Base-by-base conservation (phyloP, 2,113 vertebrate genomes). In the Gallinago undulata region DNA sequence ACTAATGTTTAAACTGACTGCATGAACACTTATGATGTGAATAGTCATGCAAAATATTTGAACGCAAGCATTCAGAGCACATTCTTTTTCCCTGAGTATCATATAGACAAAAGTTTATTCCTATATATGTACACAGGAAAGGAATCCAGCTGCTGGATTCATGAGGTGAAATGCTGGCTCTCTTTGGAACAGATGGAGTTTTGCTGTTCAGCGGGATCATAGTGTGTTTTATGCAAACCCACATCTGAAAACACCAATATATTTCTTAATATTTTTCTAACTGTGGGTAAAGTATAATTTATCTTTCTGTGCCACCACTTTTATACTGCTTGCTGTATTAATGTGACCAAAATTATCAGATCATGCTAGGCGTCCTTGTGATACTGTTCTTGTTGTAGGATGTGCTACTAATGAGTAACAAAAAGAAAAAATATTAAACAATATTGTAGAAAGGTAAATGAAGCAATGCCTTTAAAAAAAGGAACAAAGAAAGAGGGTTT, bases 61-160 rank as follows among this genome's bases (percentile, higher is more conserved):
- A 93, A 82, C 2, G 0, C 80, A 94, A 82, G 77, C 62, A 82
- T 81, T 92, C 76, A 81, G 76, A 91, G 25, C 69, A 82, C 95
- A 96, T 96, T 96, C 90, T 96, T 96, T 93, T 92, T 89, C 74
- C 48, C 84, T 94, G 90, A 96, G 57, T 91, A 91, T 94, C 86
- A 85, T 96, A 95, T 96, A 94, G 95, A 85, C 74, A 79, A 76
- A 92, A 92, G 62, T 96, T 97, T 94, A 92, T 97, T 96, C 83
- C 92, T 97, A 94, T 93, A 85, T 96, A 95, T 95, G 92, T 97
- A 93, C 92, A 93, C 62, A 95, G 57, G 62, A 92, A 95, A 48
- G 57, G 77, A 93, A 87, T 96, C 73, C 90, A 95, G 92, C 94
- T 95, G 90, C 86, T 95, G 92, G 74, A 95, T 93, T 96, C 86